Evolutionary conservation across 2,888 invertebrate genomes (phyloP).

Genomic region (Euphydryas editha): DNA sequence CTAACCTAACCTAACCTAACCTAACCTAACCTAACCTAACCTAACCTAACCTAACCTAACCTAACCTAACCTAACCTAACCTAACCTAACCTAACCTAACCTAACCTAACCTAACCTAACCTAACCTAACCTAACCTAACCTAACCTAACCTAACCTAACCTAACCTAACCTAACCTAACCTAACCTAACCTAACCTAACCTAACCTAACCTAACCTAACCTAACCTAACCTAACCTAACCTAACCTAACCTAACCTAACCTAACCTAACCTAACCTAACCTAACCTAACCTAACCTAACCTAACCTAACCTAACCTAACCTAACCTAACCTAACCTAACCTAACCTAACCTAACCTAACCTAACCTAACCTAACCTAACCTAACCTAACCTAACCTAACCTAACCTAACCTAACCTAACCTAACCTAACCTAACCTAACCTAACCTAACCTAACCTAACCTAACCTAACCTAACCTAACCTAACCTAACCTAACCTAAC

Average conservation of each 20-base stretch:
- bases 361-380: slow-evolving; percentile 32
- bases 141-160: slow-evolving; percentile 16
- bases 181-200: slow-evolving; percentile 16
- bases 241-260: slow-evolving; percentile 16
- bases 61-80: slow-evolving; percentile 18
- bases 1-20: slow-evolving; percentile 16
- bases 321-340: slow-evolving; percentile 37
- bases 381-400: slow-evolving; percentile 24
- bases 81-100: slow-evolving; percentile 18
- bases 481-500: too few species aligned
- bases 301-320: slow-evolving; percentile 19
- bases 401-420: too few species aligned
- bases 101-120: background rate
- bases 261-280: slow-evolving; percentile 16
- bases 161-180: slow-evolving; percentile 16
- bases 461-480: too few species aligned
- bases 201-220: slow-evolving; percentile 16
- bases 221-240: slow-evolving; percentile 16
- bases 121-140: slow-evolving; percentile 16
- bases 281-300: slow-evolving; percentile 23
- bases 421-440: too few species aligned
- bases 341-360: slow-evolving; percentile 37
- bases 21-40: slow-evolving; percentile 16
- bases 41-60: slow-evolving; percentile 17
- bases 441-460: too few species aligned